Evolutionary conservation across 2,113 vertebrate species (phyloP).

Genomic region (Lutjanus erythropterus): DNA sequence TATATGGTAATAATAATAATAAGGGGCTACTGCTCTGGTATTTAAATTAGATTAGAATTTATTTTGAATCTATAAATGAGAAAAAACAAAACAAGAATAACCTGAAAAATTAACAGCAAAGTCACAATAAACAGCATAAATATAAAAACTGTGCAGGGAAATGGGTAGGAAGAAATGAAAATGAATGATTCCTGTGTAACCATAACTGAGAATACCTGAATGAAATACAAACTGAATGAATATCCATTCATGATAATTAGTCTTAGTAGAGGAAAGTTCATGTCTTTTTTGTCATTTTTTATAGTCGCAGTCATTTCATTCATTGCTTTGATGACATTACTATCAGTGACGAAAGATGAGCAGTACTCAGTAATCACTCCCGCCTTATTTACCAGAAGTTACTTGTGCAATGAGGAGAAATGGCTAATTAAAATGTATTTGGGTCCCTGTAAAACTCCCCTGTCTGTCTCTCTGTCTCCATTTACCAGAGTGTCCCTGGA

Average conservation of each 20-base stretch:
- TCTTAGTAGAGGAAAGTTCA: neutral
- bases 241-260: neutral
- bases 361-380: constrained; percentile 12
- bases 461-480: neutral
- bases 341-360: neutral
- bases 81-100: too few relatives aligned
- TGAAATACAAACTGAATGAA: neutral
- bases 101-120: too few relatives aligned
- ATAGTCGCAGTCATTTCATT: neutral
- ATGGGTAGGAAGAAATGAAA: too few relatives aligned
- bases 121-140: too few relatives aligned
- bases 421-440: neutral
- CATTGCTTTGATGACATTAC: neutral
- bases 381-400: constrained; percentile 29
- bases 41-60: too few relatives aligned
- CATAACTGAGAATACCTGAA: too few relatives aligned
- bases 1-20: too few relatives aligned
- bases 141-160: too few relatives aligned
- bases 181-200: too few relatives aligned
- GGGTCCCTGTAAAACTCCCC: neutral
- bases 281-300: neutral
- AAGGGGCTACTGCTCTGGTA: too few relatives aligned
- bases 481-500: constrained; percentile 71
- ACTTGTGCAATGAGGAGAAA: neutral
- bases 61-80: too few relatives aligned